phyloP scores from a whole-genome alignment of 2,888 invertebrate genomes.

The Andrena bicolor region DNA sequence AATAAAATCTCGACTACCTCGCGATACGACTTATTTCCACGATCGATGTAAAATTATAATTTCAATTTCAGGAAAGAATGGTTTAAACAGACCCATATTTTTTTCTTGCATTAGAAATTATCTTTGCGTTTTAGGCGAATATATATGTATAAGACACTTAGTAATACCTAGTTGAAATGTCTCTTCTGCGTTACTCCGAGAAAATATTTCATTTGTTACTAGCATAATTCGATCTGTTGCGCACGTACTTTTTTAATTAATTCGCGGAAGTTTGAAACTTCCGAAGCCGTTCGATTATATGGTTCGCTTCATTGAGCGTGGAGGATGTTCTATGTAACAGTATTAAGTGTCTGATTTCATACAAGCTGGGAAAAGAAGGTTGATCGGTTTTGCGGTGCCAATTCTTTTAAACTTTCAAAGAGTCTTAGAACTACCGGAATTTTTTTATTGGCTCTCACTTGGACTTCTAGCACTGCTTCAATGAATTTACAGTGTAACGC shows the following conservation, averaged over 20 bases:
- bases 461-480: slow-evolving; percentile 56
- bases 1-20: slow-evolving; percentile 57
- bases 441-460: slow-evolving; percentile 54
- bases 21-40: slow-evolving; percentile 48
- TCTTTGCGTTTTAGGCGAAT: slow-evolving; percentile 22
- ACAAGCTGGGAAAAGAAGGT: neutral
- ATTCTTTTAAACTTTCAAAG: slow-evolving; percentile 41
- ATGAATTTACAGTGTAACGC: slow-evolving; percentile 57
- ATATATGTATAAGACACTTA: slow-evolving; percentile 3
- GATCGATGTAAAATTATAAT: slow-evolving; percentile 32
- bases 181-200: neutral
- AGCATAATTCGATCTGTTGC: too few relatives aligned
- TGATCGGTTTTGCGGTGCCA: slow-evolving; percentile 32
- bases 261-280: neutral
- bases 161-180: neutral
- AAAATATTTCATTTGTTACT: neutral
- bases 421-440: slow-evolving; percentile 33
- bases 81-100: slow-evolving; percentile 21
- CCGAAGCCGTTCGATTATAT: neutral
- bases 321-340: slow-evolving; percentile 4
- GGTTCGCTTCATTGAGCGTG: neutral
- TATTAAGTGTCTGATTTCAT: slow-evolving; percentile 18
- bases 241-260: too few relatives aligned
- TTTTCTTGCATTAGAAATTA: slow-evolving; percentile 32
- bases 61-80: slow-evolving; percentile 26